Conservation (phyloP, 2,113 vertebrate species). For the Gyps fulvus region DNA sequence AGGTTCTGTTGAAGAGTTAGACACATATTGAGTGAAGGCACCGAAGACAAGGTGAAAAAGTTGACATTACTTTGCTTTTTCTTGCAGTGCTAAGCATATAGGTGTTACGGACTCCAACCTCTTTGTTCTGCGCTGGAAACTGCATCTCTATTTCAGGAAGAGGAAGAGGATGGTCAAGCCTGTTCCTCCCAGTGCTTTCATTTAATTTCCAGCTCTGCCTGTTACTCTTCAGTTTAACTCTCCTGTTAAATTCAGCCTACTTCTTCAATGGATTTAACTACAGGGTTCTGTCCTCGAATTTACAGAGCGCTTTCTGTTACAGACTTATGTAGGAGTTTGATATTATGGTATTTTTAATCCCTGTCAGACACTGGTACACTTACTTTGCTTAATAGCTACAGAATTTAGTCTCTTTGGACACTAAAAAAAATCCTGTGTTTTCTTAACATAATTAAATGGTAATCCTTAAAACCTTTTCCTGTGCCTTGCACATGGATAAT, state of each 20-base stretch:
- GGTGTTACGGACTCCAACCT: accelerated
- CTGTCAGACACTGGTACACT: neutral
- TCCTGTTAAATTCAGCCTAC: neutral
- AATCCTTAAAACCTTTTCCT: neutral
- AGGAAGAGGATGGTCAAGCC: neutral
- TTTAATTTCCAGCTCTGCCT: neutral
- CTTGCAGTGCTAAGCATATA: neutral
- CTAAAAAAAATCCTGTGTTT: neutral
- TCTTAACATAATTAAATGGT: neutral
- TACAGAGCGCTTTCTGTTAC: neutral
- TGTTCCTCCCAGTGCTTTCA: neutral
- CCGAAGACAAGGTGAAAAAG: neutral
- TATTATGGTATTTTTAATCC: neutral
- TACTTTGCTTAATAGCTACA: neutral
- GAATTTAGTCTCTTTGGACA: neutral
- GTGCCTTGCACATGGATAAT: neutral
- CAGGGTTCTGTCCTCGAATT: neutral
- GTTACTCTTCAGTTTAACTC: neutral
- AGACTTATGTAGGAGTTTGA: neutral
- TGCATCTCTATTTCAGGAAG: neutral
- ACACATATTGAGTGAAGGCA: neutral
- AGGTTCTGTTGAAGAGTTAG: neutral
- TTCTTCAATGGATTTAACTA: neutral
- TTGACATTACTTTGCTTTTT: neutral
- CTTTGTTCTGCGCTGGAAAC: neutral